A percentile compares a stretch with the other conserved stretches of the same genome.
Evolutionary conservation across 2,888 invertebrate species (phyloP).

Genomic region (Philaethria dido): DNA sequence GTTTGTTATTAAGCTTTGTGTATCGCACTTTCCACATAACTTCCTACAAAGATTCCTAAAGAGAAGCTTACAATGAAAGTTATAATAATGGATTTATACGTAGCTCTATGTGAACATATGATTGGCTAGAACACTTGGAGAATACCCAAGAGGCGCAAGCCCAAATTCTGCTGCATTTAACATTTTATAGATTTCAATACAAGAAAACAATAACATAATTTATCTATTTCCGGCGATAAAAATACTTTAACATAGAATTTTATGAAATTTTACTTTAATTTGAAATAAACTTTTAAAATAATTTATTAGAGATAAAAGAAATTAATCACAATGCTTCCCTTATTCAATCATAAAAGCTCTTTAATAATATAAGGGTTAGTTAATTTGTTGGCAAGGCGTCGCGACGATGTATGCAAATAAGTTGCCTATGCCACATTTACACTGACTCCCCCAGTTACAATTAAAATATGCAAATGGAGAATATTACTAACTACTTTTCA

Average conservation of each 20-base stretch:
- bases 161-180: neutral
- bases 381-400: conserved; percentile 36
- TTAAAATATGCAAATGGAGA: conserved; percentile 82
- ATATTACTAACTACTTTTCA: conserved; percentile 81
- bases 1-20: too few species aligned
- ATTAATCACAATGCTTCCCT: conserved; percentile 29
- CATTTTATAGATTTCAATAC: neutral
- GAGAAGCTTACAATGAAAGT: neutral
- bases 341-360: conserved; percentile 31
- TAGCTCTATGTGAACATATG: neutral
- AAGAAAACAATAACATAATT: too few species aligned
- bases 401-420: conserved; percentile 71
- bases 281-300: conserved; percentile 3
- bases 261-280: neutral
- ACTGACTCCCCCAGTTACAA: conserved; percentile 70
- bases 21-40: too few species aligned
- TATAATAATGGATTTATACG: neutral
- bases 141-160: neutral
- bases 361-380: conserved; percentile 29
- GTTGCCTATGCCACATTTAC: conserved; percentile 72
- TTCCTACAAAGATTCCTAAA: neutral
- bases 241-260: neutral
- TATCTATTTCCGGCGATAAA: neutral
- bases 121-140: neutral
- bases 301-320: conserved; percentile 13